Conservation (phyloP, 2,113 vertebrate genomes). For the Nipponia nippon region DNA sequence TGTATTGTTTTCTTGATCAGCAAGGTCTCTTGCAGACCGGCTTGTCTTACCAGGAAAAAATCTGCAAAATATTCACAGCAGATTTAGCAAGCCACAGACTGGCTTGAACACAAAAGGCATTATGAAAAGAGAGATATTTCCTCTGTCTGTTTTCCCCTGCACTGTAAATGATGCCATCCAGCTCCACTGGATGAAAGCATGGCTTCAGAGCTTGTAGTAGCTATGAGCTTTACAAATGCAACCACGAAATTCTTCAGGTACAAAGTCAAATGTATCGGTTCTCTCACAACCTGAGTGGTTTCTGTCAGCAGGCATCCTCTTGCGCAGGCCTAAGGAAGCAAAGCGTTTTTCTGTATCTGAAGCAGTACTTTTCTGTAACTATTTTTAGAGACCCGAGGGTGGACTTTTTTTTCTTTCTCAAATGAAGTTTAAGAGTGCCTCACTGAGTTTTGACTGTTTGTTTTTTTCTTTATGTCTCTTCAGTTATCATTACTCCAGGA, state of each 20-base stretch:
- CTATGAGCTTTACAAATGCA: background rate
- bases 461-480: slow-evolving; percentile 20
- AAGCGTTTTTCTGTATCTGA: background rate
- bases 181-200: background rate
- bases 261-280: background rate
- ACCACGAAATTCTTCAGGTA: background rate
- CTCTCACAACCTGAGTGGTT: background rate
- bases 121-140: background rate
- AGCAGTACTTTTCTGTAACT: background rate
- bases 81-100: background rate
- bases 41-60: background rate
- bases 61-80: background rate
- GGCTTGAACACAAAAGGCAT: background rate
- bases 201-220: background rate
- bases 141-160: background rate
- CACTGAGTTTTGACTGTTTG: background rate
- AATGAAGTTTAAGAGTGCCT: background rate
- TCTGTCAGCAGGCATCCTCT: background rate
- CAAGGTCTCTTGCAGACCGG: background rate
- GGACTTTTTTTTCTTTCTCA: background rate
- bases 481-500: slow-evolving; percentile 10
- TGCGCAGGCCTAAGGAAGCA: background rate
- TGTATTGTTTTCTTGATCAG: background rate
- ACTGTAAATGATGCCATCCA: background rate
- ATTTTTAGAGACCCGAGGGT: slow-evolving; percentile 14